Percentiles rank a stretch among this genome's conserved stretches.
Conservation (phyloP, 2,888 invertebrate genomes). For the Clunio marinus region DNA sequence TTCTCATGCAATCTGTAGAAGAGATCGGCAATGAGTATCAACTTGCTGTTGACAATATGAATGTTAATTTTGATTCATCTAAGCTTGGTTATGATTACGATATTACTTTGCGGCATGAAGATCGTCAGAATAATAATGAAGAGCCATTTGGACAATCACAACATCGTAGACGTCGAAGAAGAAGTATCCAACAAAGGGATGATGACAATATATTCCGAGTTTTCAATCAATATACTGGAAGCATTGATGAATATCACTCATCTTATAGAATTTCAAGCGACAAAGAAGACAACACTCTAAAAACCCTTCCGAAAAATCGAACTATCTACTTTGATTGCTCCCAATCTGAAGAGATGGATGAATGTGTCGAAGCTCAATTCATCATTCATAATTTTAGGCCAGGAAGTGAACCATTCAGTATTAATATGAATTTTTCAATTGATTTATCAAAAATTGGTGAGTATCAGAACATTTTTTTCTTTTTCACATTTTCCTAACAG, state of each 20-base stretch:
- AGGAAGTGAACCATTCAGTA: conserved; percentile 44
- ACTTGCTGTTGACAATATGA: conserved; percentile 39
- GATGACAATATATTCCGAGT: not conserved
- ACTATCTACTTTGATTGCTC: conserved; percentile 51
- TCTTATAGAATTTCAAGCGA: conserved; percentile 19
- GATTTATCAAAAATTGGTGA: conserved; percentile 47
- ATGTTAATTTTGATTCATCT: conserved; percentile 41
- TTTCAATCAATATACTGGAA: conserved; percentile 33
- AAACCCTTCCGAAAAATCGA: conserved; percentile 48
- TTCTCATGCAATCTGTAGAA: conserved; percentile 46
- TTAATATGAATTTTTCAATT: conserved; percentile 47
- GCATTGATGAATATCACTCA: conserved; percentile 13
- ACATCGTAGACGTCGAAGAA: conserved; percentile 13
- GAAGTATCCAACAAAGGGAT: not conserved
- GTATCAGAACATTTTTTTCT: not conserved
- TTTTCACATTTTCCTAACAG: not conserved
- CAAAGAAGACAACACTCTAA: conserved; percentile 35
- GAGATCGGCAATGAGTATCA: conserved; percentile 42
- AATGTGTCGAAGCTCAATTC: conserved; percentile 48
- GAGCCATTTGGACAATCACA: not conserved
- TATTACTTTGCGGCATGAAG: not conserved
- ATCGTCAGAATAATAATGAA: not conserved
- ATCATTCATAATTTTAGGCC: conserved; percentile 47
- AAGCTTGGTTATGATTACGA: conserved; percentile 39
- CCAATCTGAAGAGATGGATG: conserved; percentile 45